A percentile compares a stretch with the other conserved stretches of the same genome.
phyloP scores from a whole-genome alignment of 2,797 vertebrate genomes.

The Austrolebias charrua region DNA sequence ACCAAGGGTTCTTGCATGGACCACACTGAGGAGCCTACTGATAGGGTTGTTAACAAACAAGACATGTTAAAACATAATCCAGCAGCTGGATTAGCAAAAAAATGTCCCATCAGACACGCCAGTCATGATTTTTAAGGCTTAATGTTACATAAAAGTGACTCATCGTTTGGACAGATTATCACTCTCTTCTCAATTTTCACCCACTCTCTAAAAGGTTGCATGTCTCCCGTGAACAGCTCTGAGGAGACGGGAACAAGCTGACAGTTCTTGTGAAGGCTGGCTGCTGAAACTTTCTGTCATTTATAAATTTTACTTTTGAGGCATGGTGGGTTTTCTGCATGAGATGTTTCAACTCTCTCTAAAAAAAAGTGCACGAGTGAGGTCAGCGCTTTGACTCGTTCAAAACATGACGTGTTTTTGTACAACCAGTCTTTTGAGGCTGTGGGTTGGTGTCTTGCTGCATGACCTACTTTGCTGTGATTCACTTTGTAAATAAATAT shows the following conservation, averaged over 20 bases:
- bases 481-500: too few relatives aligned
- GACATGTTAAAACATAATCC: constrained; percentile 88
- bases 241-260: constrained; percentile 46
- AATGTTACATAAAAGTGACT: neutral
- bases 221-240: constrained; percentile 81
- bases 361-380: too few relatives aligned
- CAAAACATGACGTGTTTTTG: too few relatives aligned
- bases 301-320: neutral
- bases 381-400: too few relatives aligned
- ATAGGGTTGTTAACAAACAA: constrained; percentile 87
- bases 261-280: constrained; percentile 14
- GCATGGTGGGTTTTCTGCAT: too few relatives aligned
- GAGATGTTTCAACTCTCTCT: too few relatives aligned
- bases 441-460: too few relatives aligned
- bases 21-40: constrained; percentile 68
- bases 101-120: constrained; percentile 72
- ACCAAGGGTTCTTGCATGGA: neutral
- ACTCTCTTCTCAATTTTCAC: constrained; percentile 86
- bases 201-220: constrained; percentile 81
- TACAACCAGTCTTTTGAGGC: too few relatives aligned
- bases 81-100: constrained; percentile 80
- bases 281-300: constrained; percentile 19
- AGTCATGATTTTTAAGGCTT: neutral
- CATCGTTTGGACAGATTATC: neutral
- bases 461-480: too few relatives aligned